Evolutionary conservation across 92 coral and sea anemone genomes (phyloP).

Genomic region (Nematostella vectensis): DNA sequence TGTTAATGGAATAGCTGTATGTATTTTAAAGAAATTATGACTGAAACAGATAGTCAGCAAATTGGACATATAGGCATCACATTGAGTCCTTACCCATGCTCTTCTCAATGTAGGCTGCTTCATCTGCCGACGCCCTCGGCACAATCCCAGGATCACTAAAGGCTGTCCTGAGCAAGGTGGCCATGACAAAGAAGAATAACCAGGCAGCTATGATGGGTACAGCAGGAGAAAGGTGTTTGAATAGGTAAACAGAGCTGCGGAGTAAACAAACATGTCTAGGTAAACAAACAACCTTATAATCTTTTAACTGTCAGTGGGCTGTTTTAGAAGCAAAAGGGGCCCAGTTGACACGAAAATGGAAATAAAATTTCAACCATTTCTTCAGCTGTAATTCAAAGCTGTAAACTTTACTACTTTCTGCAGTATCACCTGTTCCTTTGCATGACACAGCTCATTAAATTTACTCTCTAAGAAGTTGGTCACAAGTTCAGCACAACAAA

Average conservation of each 20-base stretch:
- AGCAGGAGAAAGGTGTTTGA: conserved; percentile 59
- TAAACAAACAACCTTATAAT: neutral
- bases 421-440: too few relatives aligned
- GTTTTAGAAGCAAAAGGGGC: too few relatives aligned
- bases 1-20: too few relatives aligned
- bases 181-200: conserved; percentile 88
- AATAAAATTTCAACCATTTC: too few relatives aligned
- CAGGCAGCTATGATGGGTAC: conserved; percentile 86
- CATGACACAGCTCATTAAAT: too few relatives aligned
- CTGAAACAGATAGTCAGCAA: too few relatives aligned
- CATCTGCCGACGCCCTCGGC: conserved; percentile 81
- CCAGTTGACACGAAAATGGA: too few relatives aligned
- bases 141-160: conserved; percentile 98
- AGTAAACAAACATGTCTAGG: conserved; percentile 1
- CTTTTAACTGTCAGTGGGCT: neutral
- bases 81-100: conserved; percentile 49
- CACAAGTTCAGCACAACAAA: too few relatives aligned
- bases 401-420: too few relatives aligned
- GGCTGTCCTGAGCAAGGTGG: conserved; percentile 78
- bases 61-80: neutral
- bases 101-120: conserved; percentile 88
- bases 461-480: too few relatives aligned
- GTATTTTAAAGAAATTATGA: too few relatives aligned
- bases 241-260: conserved; percentile 63
- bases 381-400: too few relatives aligned